phyloP scores from a whole-genome alignment of 2,888 invertebrate genomes.

The Pristionchus japonicus region DNA sequence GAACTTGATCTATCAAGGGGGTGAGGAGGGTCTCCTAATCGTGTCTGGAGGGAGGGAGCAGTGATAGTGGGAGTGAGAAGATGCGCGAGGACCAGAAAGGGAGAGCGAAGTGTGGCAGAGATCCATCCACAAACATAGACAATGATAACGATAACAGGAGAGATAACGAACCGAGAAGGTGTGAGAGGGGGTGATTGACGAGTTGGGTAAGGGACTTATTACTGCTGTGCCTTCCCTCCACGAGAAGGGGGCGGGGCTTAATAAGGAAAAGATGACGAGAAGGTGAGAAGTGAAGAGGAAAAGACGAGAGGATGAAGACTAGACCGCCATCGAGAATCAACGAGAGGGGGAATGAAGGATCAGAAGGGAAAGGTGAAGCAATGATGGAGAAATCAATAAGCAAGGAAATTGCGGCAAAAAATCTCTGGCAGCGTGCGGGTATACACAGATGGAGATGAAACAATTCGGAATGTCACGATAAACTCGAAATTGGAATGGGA shows the following conservation, averaged over 20 bases:
- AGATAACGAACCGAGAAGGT: background rate
- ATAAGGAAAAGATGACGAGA: constrained; percentile 1
- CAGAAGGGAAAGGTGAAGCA: background rate
- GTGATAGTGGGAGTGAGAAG: constrained; percentile 1
- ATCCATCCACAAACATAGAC: background rate
- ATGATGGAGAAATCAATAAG: background rate
- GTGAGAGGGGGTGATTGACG: background rate
- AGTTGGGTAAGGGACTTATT: background rate
- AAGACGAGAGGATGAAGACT: background rate
- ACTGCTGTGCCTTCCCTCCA: background rate
- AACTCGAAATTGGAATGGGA: background rate
- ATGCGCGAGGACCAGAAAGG: background rate
- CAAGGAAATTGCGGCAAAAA: background rate
- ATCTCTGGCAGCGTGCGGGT: background rate
- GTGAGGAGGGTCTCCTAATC: background rate
- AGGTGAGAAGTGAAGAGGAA: background rate
- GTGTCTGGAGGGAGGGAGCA: background rate
- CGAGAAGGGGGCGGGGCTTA: background rate
- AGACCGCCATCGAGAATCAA: background rate
- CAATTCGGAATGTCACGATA: background rate
- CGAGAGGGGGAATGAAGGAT: background rate
- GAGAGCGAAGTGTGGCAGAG: background rate
- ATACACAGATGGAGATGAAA: background rate
- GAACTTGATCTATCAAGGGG: background rate
- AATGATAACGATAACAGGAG: background rate